Evolutionary conservation across 2,888 invertebrate species (phyloP), one percentile per base, ranked within the genome.

Genomic region (Plebejus argus): DNA sequence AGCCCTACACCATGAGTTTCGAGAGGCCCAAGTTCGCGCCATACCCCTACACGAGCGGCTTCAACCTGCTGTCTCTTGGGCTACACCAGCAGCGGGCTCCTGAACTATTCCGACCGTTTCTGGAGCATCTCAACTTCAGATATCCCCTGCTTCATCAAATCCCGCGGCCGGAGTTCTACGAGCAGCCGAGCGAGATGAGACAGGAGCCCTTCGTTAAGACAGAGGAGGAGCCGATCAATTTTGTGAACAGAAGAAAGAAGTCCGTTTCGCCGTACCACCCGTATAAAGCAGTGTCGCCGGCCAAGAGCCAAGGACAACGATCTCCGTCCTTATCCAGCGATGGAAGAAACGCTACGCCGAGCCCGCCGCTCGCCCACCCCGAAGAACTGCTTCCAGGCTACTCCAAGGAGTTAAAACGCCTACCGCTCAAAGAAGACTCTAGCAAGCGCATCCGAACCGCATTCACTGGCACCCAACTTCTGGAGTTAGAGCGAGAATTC

Each of bases 361-460:
- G 95, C 72, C 95, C 95, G 0, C 94, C 95, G 0, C 85, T 92
- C 0, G 90, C 88, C 0, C 91, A 91, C 66, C 89, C 92, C 3
- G 94, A 94, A 81, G 94, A 94, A 82, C 85, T 93, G 0, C 86
- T 94, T 0, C 91, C 95, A 7, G 90, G 91, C 0, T 92, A 90
- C 81, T 90, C 92, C 0, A 91, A 91, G 78, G 91, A 92, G 76
- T 85, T 94, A 0, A 87, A 94, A 86, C 87, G 95, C 80, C 76
- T 95, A 82, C 88, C 95, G 76, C 79, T 95, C 81, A 90, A 95
- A 89, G 93, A 96, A 86, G 94, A 96, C 81, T 97, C 97, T 0
- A 97, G 97, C 84, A 98, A 98, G 88, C 95, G 99, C 79, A 98
- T 99, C 81, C 95, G 99, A 70, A 99, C 99, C 0, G 99, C 99